Conservation (phyloP, 1,140 invertebrate genomes). For the Episyrphus balteatus region DNA sequence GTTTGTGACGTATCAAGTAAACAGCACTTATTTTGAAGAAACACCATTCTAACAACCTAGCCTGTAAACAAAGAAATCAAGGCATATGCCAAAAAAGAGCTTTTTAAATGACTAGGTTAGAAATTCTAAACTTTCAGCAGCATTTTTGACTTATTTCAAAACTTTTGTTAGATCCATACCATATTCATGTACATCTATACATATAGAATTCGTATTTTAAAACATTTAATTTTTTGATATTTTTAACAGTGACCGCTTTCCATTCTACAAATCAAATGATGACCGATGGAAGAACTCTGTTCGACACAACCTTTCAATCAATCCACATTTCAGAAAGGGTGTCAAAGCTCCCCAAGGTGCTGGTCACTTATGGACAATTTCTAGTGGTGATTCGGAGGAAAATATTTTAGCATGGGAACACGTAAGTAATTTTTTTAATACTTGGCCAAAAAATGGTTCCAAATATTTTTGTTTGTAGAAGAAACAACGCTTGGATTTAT, state of each 20-base stretch:
- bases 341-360: conserved; percentile 71
- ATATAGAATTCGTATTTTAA: too few species aligned
- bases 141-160: too few species aligned
- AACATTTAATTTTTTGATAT: conserved; percentile 6
- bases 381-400: conserved; percentile 43
- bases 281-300: conserved; percentile 87
- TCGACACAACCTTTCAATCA: conserved; percentile 76
- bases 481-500: conserved; percentile 35
- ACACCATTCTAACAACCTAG: too few species aligned
- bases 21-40: too few species aligned
- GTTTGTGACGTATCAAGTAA: too few species aligned
- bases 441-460: not conserved
- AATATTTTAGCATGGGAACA: conserved; percentile 36
- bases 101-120: too few species aligned
- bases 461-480: conserved; percentile 16
- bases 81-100: too few species aligned
- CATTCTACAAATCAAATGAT: conserved; percentile 75
- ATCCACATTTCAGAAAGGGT: conserved; percentile 79
- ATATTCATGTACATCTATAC: too few species aligned
- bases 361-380: conserved; percentile 76
- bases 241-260: conserved; percentile 63
- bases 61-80: too few species aligned
- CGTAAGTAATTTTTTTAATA: conserved; percentile 16
- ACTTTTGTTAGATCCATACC: too few species aligned
- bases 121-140: too few species aligned